Evolutionary conservation across 2,797 vertebrate genomes (phyloP), one percentile per base, ranked within the genome.

Genomic region (Pitangus sulphuratus): DNA sequence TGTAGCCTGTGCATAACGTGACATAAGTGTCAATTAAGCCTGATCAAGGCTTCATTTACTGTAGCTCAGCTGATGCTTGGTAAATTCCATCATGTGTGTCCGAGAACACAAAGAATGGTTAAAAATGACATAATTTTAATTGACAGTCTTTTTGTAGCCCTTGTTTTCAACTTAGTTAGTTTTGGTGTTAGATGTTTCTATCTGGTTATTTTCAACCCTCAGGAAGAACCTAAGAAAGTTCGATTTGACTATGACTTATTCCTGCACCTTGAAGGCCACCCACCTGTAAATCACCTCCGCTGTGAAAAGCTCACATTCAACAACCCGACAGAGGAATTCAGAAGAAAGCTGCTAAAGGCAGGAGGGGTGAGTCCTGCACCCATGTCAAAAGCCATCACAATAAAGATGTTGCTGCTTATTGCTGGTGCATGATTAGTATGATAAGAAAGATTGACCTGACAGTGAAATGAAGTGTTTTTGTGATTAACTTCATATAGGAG

Each of bases 191-290:
- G 79, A 89, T 93, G 47, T 90, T 95, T 84, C 61, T 95, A 15
- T 96, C 70, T 97, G 83, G 57, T 88, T 96, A 56, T 96, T 93
- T 96, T 95, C 57, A 95, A 97, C 91, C 70, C 89, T 61, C 96
- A 99, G 99, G 99, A 99, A 98, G 99, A 99, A 98, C 99, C 99
- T 90, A 99, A 99, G 98, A 99, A 99, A 98, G 99, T 99, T 95
- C 99, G 99, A 80, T 99, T 99, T 96, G 99, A 99, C 97, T 99
- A 99, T 98, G 99, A 99, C 98, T 98, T 99, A 93, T 99, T 99
- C 97, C 98, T 99, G 93, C 99, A 99, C 98, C 98, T 99, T 98
- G 99, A 99, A 95, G 99, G 99, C 95, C 99, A 99, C 97, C 99
- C 99, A 54, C 99, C 99, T 90, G 99, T 99, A 98, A 99, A 99